A percentile compares a stretch with the other conserved stretches of the same genome.
These are phyloP conservation scores for Ferrisia virgata DNA, from an alignment of 2,888 invertebrate genomes.

Conservation along the genomic window DNA sequence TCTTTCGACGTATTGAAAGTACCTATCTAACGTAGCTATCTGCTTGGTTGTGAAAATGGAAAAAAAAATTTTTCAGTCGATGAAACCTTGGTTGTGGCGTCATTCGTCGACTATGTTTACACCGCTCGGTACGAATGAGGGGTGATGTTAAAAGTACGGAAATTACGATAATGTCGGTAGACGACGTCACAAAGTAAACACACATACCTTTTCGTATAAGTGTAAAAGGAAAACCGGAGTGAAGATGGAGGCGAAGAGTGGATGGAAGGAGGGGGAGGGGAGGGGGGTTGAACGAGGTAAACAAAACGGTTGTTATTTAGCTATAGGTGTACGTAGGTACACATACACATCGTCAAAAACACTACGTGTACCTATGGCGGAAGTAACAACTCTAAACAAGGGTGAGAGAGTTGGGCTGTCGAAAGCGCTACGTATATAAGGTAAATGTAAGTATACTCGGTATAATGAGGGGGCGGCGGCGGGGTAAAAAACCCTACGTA, in stretches of 20 bases:
- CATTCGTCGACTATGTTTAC: no score
- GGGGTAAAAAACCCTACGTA: not conserved
- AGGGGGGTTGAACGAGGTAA: not conserved
- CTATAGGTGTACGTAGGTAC: not conserved
- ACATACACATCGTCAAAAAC: no score
- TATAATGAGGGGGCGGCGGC: no score
- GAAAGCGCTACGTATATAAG: not conserved
- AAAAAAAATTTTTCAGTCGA: no score
- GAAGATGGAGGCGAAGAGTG: not conserved
- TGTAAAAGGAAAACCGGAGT: not conserved
- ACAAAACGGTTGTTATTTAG: not conserved
- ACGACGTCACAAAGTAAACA: constrained; percentile 7
- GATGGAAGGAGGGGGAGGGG: not conserved
- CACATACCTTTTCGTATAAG: not conserved
- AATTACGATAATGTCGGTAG: not conserved
- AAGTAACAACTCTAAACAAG: not conserved
- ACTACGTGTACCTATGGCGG: not conserved
- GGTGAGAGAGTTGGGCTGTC: no score
- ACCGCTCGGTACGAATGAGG: no score
- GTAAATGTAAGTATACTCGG: no score
- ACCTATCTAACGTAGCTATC: no score
- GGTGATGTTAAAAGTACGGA: not conserved
- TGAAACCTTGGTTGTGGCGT: no score
- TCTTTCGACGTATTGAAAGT: no score
- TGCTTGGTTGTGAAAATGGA: no score